Percentiles rank a stretch among this genome's conserved stretches.
Conservation (phyloP, 2,113 vertebrate species). For the Percopsis transmontana region DNA sequence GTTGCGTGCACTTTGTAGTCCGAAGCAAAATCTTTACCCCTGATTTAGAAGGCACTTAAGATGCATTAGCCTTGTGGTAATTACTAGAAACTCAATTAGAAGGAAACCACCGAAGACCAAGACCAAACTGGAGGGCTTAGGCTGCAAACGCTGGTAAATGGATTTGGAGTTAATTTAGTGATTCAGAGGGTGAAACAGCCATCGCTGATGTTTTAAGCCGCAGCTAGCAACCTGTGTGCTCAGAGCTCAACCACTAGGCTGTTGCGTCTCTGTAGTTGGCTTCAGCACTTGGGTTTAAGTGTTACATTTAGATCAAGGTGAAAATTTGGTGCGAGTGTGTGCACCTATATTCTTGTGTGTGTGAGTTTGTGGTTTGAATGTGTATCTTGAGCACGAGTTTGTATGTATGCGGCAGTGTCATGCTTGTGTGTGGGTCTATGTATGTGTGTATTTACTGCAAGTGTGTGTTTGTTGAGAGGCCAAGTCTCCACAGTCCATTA, state of each 20-base stretch:
- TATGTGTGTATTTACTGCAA: background rate
- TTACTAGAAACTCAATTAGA: constrained; percentile 80
- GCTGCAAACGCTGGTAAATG: constrained; percentile 69
- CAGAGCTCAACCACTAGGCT: constrained; percentile 41
- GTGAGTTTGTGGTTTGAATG: background rate
- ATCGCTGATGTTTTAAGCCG: constrained; percentile 71
- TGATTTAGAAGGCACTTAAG: constrained; percentile 79
- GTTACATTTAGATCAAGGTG: constrained; percentile 45
- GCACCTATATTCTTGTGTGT: background rate
- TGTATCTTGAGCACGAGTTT: background rate
- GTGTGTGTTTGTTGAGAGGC: background rate
- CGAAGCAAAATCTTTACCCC: constrained; percentile 76
- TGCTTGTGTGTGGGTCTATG: background rate
- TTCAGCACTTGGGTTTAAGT: constrained; percentile 49
- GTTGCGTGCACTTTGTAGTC: constrained; percentile 53
- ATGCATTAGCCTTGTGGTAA: constrained; percentile 78
- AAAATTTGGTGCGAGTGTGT: constrained; percentile 13
- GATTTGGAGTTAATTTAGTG: constrained; percentile 75
- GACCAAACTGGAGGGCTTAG: constrained; percentile 74
- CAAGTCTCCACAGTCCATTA: constrained; percentile 11
- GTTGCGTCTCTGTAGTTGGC: constrained; percentile 42
- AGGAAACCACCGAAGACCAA: constrained; percentile 70
- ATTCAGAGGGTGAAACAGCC: constrained; percentile 75
- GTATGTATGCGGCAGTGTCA: background rate
- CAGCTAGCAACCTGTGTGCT: constrained; percentile 51